These are phyloP conservation scores for Ophthalmotilapia sp. DNA, from an alignment of 2,113 vertebrate genomes.

Conservation along the genomic window DNA sequence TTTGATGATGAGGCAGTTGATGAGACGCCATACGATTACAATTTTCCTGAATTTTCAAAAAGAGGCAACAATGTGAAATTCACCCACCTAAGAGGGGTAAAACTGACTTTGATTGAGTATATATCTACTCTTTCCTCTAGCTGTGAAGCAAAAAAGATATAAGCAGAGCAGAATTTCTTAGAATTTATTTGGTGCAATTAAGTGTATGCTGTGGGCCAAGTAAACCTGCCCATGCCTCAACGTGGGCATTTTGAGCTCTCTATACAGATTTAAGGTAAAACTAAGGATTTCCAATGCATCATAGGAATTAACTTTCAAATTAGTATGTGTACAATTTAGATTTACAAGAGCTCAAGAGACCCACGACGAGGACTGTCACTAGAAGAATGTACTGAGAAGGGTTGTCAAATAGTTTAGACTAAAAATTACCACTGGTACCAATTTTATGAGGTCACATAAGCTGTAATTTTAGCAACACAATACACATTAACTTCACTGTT, in stretches of 20 bases:
- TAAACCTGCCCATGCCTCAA: neutral
- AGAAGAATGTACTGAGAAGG: neutral
- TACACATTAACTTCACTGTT: neutral
- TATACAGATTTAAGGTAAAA: neutral
- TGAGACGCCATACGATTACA: neutral
- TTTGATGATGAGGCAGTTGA: neutral
- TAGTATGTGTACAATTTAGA: neutral
- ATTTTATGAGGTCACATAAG: neutral
- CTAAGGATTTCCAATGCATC: neutral
- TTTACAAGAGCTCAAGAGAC: neutral
- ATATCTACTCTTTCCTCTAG: neutral
- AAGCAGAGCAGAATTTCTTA: neutral
- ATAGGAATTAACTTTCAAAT: neutral
- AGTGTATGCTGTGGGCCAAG: neutral
- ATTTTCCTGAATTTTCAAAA: neutral
- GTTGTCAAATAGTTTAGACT: neutral
- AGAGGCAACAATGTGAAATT: neutral
- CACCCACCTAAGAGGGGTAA: neutral
- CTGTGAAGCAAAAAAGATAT: neutral
- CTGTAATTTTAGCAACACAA: neutral
- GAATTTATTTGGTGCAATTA: neutral
- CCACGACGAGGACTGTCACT: neutral
- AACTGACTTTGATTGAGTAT: slow-evolving; percentile 1
- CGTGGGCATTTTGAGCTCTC: neutral
- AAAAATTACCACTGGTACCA: neutral